A percentile compares a stretch with the other conserved stretches of the same genome.
phyloP scores from a whole-genome alignment of 30 jellyfish, hydroid and myxozoan species.

The Sanderia malayensis region DNA sequence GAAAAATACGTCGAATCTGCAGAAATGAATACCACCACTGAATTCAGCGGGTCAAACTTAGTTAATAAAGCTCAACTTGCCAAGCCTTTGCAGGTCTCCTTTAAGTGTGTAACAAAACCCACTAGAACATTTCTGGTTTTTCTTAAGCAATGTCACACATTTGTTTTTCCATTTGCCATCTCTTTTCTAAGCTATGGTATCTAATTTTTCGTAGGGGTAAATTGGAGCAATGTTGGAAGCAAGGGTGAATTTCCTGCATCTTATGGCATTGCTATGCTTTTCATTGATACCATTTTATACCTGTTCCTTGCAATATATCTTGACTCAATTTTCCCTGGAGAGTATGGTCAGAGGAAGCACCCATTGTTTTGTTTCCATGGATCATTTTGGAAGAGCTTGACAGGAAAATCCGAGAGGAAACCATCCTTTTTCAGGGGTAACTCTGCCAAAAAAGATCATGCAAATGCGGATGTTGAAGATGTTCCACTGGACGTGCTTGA shows the following conservation, averaged over 20 bases:
- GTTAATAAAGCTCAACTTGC: too few species aligned
- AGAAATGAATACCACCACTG: too few species aligned
- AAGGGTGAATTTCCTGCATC: conserved; percentile 84
- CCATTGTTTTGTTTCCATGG: conserved; percentile 68
- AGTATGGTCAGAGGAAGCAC: conserved; percentile 71
- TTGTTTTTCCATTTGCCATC: too few species aligned
- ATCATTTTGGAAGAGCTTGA: conserved; percentile 65
- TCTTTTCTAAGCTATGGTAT: too few species aligned
- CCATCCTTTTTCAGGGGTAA: conserved; percentile 60
- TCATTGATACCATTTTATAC: conserved; percentile 67
- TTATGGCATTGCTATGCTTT: conserved; percentile 59
- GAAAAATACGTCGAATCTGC: too few species aligned
- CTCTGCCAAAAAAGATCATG: conserved; percentile 59
- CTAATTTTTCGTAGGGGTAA: too few species aligned
- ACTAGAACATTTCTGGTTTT: too few species aligned
- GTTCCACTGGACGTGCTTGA: conserved; percentile 57
- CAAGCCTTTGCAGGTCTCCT: too few species aligned
- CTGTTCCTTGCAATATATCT: conserved; percentile 76
- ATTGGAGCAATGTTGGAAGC: conserved; percentile 63
- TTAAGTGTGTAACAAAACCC: too few species aligned
- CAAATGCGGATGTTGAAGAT: conserved; percentile 74
- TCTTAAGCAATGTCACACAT: too few species aligned
- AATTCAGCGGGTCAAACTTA: too few species aligned
- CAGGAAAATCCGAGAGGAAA: conserved; percentile 28
- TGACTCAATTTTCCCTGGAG: conserved; percentile 90